Evolutionary conservation across 2,888 invertebrate species (phyloP).

Genomic region (Cantharis rufa): DNA sequence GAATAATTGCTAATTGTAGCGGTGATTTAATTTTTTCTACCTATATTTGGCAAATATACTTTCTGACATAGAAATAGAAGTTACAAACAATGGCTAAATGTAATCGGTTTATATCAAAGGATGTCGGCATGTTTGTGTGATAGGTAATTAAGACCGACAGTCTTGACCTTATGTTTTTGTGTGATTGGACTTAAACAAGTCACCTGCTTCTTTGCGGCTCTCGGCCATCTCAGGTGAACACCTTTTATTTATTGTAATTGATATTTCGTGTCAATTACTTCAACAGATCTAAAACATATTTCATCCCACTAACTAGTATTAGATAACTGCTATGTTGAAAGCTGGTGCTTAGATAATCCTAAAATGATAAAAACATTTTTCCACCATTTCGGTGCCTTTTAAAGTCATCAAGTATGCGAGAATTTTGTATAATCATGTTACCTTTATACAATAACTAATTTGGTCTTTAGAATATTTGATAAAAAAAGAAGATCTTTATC

Average conservation of each 20-base stretch:
- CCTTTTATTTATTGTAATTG: conserved; percentile 46
- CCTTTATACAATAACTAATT: background rate
- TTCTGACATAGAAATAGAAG: background rate
- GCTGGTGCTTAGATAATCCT: background rate
- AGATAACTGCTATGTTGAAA: conserved; percentile 2
- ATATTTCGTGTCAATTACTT: conserved; percentile 46
- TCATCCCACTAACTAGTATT: conserved; percentile 1
- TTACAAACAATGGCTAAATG: conserved; percentile 6
- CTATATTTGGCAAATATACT: background rate
- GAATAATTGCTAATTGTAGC: background rate
- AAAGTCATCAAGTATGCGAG: background rate
- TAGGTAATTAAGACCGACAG: conserved; percentile 45
- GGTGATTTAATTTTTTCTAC: background rate
- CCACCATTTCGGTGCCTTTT: background rate
- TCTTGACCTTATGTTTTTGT: conserved; percentile 29
- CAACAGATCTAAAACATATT: conserved; percentile 29
- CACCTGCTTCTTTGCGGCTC: conserved; percentile 25
- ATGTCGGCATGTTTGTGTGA: conserved; percentile 43
- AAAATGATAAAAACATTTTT: background rate
- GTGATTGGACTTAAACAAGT: conserved; percentile 26
- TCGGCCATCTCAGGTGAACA: conserved; percentile 36
- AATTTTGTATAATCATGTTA: background rate
- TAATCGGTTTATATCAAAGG: conserved; percentile 44
- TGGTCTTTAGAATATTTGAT: background rate
- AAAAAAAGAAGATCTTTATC: background rate